Percentiles rank a stretch among this genome's conserved stretches.
These are phyloP conservation scores for Phodopus roborovskii DNA, from an alignment of 2,113 vertebrate genomes.

Conservation along the genomic window DNA sequence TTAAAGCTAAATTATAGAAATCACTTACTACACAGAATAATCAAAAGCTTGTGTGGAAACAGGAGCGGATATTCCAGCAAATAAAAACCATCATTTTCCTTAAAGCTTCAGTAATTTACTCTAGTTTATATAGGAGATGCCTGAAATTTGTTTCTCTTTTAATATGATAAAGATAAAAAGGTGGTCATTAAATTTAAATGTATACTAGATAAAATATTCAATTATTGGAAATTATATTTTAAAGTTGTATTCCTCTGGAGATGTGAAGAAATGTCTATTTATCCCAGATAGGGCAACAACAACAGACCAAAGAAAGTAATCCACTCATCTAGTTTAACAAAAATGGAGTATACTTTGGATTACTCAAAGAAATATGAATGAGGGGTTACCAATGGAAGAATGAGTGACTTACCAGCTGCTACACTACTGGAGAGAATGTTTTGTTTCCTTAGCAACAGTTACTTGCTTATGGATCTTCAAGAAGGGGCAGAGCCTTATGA, in stretches of 20 bases:
- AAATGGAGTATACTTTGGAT: neutral
- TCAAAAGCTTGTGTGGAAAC: neutral
- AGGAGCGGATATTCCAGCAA: neutral
- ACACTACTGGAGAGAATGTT: neutral
- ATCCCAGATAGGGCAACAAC: neutral
- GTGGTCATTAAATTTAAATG: neutral
- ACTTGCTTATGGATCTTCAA: neutral
- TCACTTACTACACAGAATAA: neutral
- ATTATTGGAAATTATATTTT: neutral
- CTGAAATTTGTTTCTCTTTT: slow-evolving; percentile 6
- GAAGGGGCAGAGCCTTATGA: neutral
- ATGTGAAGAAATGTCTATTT: neutral
- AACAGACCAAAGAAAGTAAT: neutral
- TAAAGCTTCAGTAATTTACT: neutral
- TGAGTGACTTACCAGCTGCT: neutral
- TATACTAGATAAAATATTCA: neutral
- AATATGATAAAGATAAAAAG: neutral
- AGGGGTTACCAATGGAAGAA: neutral
- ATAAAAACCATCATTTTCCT: neutral
- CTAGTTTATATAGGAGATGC: neutral
- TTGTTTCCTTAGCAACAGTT: neutral
- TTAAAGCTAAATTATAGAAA: slow-evolving; percentile 22
- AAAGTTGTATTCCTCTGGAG: neutral
- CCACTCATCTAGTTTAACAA: neutral
- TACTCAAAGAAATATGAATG: neutral